These are phyloP conservation scores for Simalia tracyae DNA, from an alignment of 2,797 vertebrate genomes.

Conservation along the genomic window DNA sequence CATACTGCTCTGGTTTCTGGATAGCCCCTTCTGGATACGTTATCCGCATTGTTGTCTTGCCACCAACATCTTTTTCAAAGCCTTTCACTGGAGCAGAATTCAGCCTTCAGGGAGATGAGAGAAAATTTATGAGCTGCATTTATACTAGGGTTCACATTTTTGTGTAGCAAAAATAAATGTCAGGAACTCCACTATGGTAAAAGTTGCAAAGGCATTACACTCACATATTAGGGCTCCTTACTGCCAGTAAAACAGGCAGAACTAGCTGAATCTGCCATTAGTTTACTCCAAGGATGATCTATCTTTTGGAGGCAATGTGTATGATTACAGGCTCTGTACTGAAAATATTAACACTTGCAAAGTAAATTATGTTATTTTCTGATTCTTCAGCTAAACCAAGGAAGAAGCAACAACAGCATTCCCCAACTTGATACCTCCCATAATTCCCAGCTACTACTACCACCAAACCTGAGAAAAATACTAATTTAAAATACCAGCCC, in stretches of 20 bases:
- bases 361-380: neutral
- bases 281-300: too few relatives aligned
- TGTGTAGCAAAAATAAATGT: neutral
- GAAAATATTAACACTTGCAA: neutral
- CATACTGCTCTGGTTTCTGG: constrained; percentile 89
- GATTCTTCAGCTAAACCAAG: neutral
- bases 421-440: neutral
- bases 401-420: neutral
- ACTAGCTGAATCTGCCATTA: neutral
- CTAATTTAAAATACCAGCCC: neutral
- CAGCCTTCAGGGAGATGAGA: constrained; percentile 79
- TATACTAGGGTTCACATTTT: neutral
- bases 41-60: constrained; percentile 95
- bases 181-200: neutral
- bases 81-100: constrained; percentile 92
- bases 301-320: neutral
- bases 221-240: neutral
- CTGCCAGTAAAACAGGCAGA: neutral
- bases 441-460: neutral
- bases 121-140: constrained; percentile 41
- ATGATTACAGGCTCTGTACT: neutral
- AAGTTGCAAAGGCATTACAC: neutral
- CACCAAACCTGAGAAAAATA: neutral
- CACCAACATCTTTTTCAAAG: constrained; percentile 90
- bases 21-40: constrained; percentile 98